A percentile compares a stretch with the other conserved stretches of the same genome.
phyloP scores from a whole-genome alignment of 1,140 invertebrate genomes.

The Neotoxoptera formosana region DNA sequence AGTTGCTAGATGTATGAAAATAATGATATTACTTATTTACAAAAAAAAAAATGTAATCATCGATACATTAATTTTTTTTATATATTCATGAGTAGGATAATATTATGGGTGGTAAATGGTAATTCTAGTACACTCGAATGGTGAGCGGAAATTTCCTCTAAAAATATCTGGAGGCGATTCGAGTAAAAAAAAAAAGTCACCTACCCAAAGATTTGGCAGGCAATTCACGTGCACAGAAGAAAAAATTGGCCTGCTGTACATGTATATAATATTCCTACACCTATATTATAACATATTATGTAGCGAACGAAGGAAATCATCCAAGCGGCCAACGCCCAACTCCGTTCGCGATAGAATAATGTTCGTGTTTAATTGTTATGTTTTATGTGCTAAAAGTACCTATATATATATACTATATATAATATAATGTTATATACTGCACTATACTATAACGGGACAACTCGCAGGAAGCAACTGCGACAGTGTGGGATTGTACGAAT shows the following conservation, averaged over 20 bases:
- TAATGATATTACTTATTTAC: too few relatives aligned
- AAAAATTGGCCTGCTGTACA: background rate
- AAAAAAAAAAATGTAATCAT: too few relatives aligned
- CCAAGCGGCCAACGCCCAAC: background rate
- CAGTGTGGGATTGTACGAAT: constrained; percentile 30
- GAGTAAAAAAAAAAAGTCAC: too few relatives aligned
- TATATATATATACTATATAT: background rate
- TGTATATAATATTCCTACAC: background rate
- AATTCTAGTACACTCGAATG: background rate
- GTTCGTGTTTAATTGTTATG: background rate
- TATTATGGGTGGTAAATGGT: background rate
- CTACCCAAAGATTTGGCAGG: background rate
- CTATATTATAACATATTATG: background rate
- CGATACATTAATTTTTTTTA: background rate
- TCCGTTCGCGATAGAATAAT: background rate
- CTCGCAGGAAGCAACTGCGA: background rate
- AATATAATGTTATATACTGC: background rate
- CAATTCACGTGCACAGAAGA: background rate
- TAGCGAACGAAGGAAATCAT: background rate
- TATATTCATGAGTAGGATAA: too few relatives aligned
- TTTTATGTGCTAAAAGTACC: background rate
- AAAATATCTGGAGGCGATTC: background rate
- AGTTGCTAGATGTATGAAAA: background rate
- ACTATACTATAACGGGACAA: background rate
- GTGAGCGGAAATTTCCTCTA: background rate